Percentiles rank a stretch among this genome's conserved stretches.
Conservation (phyloP, 2,797 vertebrate genomes). For the Peromyscus attwateri region DNA sequence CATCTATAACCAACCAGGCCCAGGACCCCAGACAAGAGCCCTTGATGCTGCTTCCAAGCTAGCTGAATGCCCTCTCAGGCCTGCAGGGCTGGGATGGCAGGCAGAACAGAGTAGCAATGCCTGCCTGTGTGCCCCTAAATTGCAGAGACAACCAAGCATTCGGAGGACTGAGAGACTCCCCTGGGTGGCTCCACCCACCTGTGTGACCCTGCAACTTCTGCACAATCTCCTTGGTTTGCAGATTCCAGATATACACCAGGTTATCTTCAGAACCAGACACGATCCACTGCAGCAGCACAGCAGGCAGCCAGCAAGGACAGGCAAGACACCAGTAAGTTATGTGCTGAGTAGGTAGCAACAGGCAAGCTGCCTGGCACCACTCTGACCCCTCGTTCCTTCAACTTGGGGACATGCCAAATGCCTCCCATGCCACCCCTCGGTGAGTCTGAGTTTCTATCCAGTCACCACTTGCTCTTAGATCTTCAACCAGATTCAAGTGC, state of each 20-base stretch:
- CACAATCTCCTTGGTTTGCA: slow-evolving; percentile 99
- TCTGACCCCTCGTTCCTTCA: background rate
- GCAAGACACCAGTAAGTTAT: accelerated
- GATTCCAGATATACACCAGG: slow-evolving; percentile 99
- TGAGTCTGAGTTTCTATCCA: background rate
- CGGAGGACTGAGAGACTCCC: background rate
- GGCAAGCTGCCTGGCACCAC: background rate
- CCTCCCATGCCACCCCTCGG: background rate
- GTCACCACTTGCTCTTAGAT: background rate
- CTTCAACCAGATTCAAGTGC: background rate
- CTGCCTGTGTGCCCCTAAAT: background rate
- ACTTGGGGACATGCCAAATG: background rate
- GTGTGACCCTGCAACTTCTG: slow-evolving; percentile 99
- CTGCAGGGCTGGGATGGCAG: background rate
- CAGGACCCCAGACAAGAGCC: background rate
- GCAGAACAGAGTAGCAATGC: background rate
- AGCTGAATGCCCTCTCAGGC: background rate
- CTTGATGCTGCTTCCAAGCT: background rate
- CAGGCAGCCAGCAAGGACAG: background rate
- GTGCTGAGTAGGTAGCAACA: background rate
- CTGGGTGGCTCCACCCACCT: slow-evolving; percentile 87
- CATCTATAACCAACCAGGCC: background rate
- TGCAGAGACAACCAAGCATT: background rate
- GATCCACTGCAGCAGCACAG: slow-evolving; percentile 92
- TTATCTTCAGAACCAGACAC: slow-evolving; percentile 99